Evolutionary conservation across 1,140 invertebrate species (phyloP).

Genomic region (Lutraria rhynchaena): DNA sequence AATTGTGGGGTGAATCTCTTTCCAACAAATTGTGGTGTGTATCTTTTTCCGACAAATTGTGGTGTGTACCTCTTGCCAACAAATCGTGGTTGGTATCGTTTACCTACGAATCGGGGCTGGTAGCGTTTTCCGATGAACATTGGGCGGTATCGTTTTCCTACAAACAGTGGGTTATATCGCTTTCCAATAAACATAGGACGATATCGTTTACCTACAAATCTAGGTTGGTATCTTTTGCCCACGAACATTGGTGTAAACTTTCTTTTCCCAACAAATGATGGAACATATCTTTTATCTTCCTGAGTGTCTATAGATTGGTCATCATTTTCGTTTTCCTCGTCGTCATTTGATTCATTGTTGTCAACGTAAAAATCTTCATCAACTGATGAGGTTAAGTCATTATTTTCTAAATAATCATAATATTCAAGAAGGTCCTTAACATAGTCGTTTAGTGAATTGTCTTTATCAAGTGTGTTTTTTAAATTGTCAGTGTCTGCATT

Average conservation of each 20-base stretch:
- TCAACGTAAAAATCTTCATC: not conserved
- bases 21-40: constrained; percentile 42
- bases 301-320: constrained; percentile 4
- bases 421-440: constrained; percentile 22
- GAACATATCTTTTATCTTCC: constrained; percentile 36
- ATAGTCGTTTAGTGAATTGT: not conserved
- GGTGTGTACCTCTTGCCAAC: constrained; percentile 50
- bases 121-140: constrained; percentile 53
- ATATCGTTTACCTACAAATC: constrained; percentile 20
- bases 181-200: constrained; percentile 19
- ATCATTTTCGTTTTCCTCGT: constrained; percentile 9
- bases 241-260: constrained; percentile 9
- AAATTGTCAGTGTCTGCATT: not conserved
- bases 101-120: constrained; percentile 55
- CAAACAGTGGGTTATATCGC: constrained; percentile 8
- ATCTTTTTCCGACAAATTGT: constrained; percentile 57
- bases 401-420: constrained; percentile 4
- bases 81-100: constrained; percentile 43
- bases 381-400: not conserved
- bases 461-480: not conserved
- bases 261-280: constrained; percentile 50
- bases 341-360: not conserved
- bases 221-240: constrained; percentile 32
- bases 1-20: constrained; percentile 50
- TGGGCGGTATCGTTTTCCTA: constrained; percentile 47